Conservation (phyloP, 1,140 invertebrate genomes). For the Pectinophora gossypiella region DNA sequence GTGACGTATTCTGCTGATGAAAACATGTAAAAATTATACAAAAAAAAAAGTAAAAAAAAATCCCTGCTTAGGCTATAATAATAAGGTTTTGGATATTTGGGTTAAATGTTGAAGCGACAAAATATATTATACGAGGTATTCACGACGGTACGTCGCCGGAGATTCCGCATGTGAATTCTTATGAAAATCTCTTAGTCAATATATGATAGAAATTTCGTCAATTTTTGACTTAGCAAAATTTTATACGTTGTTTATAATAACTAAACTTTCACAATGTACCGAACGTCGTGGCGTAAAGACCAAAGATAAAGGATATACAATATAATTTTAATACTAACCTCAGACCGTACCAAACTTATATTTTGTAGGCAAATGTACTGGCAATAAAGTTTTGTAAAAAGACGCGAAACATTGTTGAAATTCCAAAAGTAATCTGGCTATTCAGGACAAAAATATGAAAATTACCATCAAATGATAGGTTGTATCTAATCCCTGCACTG, state of each 20-base stretch:
- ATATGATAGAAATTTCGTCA: constrained; percentile 71
- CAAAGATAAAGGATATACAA: constrained; percentile 70
- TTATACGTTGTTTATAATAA: constrained; percentile 72
- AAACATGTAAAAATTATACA: constrained; percentile 67
- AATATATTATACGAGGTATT: constrained; percentile 41
- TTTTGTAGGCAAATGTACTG: constrained; percentile 44
- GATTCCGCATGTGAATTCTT: constrained; percentile 68
- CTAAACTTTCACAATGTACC: constrained; percentile 58
- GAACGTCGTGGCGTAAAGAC: constrained; percentile 62
- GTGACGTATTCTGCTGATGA: constrained; percentile 70
- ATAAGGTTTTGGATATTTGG: constrained; percentile 68
- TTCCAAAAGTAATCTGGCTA: not conserved
- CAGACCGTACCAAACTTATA: constrained; percentile 68
- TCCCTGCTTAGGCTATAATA: constrained; percentile 69
- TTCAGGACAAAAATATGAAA: not conserved
- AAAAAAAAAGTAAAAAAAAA: constrained; percentile 67
- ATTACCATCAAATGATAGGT: not conserved
- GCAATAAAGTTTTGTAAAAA: constrained; percentile 18
- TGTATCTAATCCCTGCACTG: not conserved
- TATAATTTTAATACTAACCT: constrained; percentile 70
- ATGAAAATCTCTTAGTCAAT: constrained; percentile 74
- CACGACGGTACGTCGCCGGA: constrained; percentile 30
- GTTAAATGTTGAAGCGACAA: constrained; percentile 61
- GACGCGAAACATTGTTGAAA: not conserved
- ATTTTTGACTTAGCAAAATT: constrained; percentile 75